A percentile compares a stretch with the other conserved stretches of the same genome.
phyloP scores from a whole-genome alignment of 2,113 vertebrate species.

The Onychostoma macrolepis region DNA sequence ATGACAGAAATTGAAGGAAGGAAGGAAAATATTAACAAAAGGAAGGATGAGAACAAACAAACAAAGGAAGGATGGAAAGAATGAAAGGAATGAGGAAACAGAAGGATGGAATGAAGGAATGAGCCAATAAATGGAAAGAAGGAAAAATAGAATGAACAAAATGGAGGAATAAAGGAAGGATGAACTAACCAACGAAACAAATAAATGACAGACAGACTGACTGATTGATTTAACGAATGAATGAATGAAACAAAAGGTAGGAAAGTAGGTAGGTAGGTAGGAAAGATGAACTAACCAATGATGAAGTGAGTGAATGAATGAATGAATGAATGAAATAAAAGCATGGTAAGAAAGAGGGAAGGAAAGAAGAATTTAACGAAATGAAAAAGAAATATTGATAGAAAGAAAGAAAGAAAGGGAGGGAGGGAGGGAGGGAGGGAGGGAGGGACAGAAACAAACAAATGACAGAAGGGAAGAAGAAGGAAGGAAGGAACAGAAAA shows the following conservation, averaged over 20 bases:
- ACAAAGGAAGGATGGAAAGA: background rate
- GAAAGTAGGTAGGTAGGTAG: too few relatives aligned
- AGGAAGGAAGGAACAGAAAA: constrained; percentile 48
- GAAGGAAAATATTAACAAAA: background rate
- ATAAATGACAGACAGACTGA: background rate
- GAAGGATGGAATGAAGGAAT: background rate
- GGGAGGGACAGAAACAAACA: background rate
- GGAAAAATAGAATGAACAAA: background rate
- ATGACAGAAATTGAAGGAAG: background rate
- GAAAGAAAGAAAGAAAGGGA: background rate
- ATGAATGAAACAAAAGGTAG: constrained; percentile 43
- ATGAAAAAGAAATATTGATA: background rate
- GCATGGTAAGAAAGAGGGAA: constrained; percentile 24
- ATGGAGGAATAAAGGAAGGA: background rate
- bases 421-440: too few relatives aligned
- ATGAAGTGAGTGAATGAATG: background rate
- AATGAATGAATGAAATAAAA: constrained; percentile 48
- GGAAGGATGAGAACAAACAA: background rate
- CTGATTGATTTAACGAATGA: background rate
- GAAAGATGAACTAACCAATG: too few relatives aligned
- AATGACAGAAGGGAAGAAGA: constrained; percentile 23
- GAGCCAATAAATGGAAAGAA: background rate
- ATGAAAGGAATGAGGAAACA: background rate
- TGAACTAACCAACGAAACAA: background rate
- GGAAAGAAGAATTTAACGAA: too few relatives aligned